Evolutionary conservation across 2,113 vertebrate genomes (phyloP), one percentile per base, ranked within the genome.

Genomic region (Lophochroa leadbeateri): DNA sequence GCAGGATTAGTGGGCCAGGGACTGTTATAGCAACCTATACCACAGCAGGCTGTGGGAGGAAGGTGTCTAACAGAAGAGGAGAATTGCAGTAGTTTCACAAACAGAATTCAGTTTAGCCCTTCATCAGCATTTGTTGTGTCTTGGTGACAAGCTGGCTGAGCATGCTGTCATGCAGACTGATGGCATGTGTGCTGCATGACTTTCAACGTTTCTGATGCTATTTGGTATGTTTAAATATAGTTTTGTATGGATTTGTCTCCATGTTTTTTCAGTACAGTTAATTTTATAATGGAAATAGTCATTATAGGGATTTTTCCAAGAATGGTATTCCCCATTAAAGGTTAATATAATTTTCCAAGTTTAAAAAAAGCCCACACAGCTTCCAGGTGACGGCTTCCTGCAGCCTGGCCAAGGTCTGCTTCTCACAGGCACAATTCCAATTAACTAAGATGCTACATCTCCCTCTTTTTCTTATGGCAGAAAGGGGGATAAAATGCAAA

Each of bases 341-440:
- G 78, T n/a, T 87, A 44, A 75, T 76, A 83, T 44, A 27, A 63
- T 89, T 93, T 95, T 93, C 82, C 78, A 67, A 52, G 58, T 31
- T 60, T 16, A 4, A 53, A 61, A 81, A 75, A 15, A n/a, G 5
- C 6, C 9, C 35, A n/a, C 41, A 24, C 25, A 75, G 78, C 41
- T 88, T 85, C 70, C 79, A 88, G 88, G 17, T 71, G 74, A 79
- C 4, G 3, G 67, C 82, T 85, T 44, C 9, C 39, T 82, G 67
- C 82, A 88, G 70, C 61, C 82, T 44, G 63, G 86, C 80, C 90
- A 77, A 53, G 64, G n/a, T 25, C 79, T 92, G 83, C 78, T 80
- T 68, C 67, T 57, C 85, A 4, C 2, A 5, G 65, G 37, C 63
- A 31, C 0, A 1, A 43, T 58, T 58, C 78, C 93, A 57, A 13